phyloP scores from a whole-genome alignment of 2,888 invertebrate genomes.

The Reticulitermes lucifugus region DNA sequence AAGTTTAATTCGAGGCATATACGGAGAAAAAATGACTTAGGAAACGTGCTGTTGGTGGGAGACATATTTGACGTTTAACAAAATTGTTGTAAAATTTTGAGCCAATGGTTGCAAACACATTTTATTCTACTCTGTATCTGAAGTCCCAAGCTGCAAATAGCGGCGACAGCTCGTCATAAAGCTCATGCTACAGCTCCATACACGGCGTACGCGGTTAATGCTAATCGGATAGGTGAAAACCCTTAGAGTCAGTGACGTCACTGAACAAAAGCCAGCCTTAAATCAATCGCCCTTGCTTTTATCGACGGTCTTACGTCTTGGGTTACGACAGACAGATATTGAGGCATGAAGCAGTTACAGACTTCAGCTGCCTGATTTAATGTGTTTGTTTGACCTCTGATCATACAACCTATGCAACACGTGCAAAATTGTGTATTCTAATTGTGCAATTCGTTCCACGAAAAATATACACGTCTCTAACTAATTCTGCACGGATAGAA shows the following conservation, averaged over 20 bases:
- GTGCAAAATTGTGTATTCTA: not conserved
- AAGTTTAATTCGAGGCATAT: too few relatives aligned
- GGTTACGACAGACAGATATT: not conserved
- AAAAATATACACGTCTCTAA: not conserved
- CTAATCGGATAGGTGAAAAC: not conserved
- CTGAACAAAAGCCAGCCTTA: not conserved
- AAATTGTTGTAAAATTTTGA: too few relatives aligned
- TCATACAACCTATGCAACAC: not conserved
- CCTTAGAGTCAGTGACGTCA: not conserved
- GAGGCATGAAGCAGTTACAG: not conserved
- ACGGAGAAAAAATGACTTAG: too few relatives aligned
- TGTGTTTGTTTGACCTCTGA: constrained; percentile 30
- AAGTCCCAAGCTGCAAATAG: too few relatives aligned
- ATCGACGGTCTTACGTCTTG: not conserved
- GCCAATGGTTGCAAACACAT: too few relatives aligned
- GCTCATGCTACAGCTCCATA: not conserved
- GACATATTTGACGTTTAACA: too few relatives aligned
- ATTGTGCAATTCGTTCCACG: not conserved
- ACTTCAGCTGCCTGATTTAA: constrained; percentile 13
- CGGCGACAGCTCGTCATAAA: too few relatives aligned
- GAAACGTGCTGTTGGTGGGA: too few relatives aligned
- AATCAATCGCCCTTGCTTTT: not conserved
- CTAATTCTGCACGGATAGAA: too few relatives aligned
- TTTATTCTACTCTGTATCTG: too few relatives aligned
- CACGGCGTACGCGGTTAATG: not conserved